Percentiles rank a stretch among this genome's conserved stretches.
These are phyloP conservation scores for Zaprionus tsacasi DNA, from an alignment of 1,140 invertebrate genomes.

Conservation along the genomic window DNA sequence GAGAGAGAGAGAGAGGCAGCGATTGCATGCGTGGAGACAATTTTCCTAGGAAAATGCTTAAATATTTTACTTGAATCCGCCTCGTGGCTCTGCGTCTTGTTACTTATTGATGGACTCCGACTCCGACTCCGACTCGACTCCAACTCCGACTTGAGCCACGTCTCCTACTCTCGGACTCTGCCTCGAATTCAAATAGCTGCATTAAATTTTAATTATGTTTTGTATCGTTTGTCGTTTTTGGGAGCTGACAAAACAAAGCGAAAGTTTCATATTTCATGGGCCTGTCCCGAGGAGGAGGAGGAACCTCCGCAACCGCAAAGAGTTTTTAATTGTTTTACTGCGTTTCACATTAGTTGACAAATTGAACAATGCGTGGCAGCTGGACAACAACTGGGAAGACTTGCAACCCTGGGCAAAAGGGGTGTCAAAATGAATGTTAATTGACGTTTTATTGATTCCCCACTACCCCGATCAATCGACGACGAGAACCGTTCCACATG, in stretches of 20 bases:
- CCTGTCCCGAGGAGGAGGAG: too few relatives aligned
- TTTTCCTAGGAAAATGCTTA: conserved; percentile 49
- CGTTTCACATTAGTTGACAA: conserved; percentile 62
- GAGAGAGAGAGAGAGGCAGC: not conserved
- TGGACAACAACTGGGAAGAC: not conserved
- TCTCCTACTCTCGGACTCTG: too few relatives aligned
- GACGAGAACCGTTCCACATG: conserved; percentile 31
- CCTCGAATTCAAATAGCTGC: conserved; percentile 48
- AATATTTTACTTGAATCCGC: conserved; percentile 41
- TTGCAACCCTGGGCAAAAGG: not conserved
- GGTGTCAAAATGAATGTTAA: conserved; percentile 67
- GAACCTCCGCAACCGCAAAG: conserved; percentile 13
- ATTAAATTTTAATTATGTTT: conserved; percentile 57
- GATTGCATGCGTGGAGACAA: conserved; percentile 39
- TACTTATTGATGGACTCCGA: conserved; percentile 32
- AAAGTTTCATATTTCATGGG: conserved; percentile 55
- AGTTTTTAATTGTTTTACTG: conserved; percentile 61
- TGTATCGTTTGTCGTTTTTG: conserved; percentile 16
- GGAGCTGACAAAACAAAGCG: conserved; percentile 50
- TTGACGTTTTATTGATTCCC: conserved; percentile 66
- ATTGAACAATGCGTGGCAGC: conserved; percentile 53
- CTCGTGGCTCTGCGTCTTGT: conserved; percentile 18
- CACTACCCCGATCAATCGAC: conserved; percentile 35
- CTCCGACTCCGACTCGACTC: not conserved
- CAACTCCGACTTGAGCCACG: not conserved